Evolutionary conservation across 2,113 vertebrate species (phyloP).

Genomic region (Acanthochromis polyacanthus): DNA sequence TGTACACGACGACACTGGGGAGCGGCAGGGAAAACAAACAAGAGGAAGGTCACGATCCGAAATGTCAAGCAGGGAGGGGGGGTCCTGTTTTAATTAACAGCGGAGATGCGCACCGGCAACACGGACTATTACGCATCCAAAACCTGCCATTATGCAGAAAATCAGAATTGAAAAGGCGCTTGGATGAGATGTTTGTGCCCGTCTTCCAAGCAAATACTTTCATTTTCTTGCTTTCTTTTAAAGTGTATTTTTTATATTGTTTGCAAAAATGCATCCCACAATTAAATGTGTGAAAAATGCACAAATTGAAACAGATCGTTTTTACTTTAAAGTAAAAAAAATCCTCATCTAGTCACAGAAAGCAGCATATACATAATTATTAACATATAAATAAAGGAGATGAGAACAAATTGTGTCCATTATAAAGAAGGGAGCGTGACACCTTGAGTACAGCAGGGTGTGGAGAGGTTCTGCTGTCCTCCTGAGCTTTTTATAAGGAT

Average conservation of each 20-base stretch:
- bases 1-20: conserved; percentile 96
- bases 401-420: not conserved
- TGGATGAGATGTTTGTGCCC: not conserved
- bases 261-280: no score
- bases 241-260: no score
- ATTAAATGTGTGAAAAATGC: no score
- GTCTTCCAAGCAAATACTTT: not conserved
- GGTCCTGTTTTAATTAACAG: conserved; percentile 28
- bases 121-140: not conserved
- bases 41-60: conserved; percentile 63
- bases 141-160: not conserved
- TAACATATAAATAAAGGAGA: not conserved
- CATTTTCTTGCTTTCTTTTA: not conserved
- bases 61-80: conserved; percentile 26
- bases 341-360: not conserved
- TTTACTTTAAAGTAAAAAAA: not conserved
- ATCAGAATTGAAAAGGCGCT: not conserved
- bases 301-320: no score
- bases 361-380: not conserved
- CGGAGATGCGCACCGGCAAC: conserved; percentile 10
- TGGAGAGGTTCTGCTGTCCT: not conserved
- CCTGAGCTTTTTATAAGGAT: conserved; percentile 12
- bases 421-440: not conserved
- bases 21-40: conserved; percentile 23
- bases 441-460: not conserved